Evolutionary conservation across 2,888 invertebrate species (phyloP), one percentile per base, ranked within the genome.

Genomic region (Anthrax anthrax): DNA sequence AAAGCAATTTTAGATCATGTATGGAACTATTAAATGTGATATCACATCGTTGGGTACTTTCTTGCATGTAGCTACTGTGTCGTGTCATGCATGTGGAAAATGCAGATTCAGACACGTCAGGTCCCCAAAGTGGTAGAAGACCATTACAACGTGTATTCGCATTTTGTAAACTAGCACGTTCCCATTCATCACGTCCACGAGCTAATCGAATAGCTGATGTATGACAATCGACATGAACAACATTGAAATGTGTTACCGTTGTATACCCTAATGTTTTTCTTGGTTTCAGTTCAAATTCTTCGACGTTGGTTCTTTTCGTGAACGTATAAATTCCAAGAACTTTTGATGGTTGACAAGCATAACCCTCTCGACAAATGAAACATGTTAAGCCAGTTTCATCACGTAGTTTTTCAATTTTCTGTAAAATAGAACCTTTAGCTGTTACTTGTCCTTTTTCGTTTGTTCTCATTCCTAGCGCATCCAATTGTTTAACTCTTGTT

Each of bases 61-160:
- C 69, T 52, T 67, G 81, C 56, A 91, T 70, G 59, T 90, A 90
- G 0, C 87, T 85, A 58, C 89, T 89, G 67, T 88, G 95, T 49
- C 94, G 77, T 0, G 94, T 94, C 51, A 97, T 76, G 58, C 92
- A 92, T 57, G 87, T 88, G 2, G 92, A 94, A 66, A 92, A 95
- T 1, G 88, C 86, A 0, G 90, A 85, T 64, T 92, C 92, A 0
- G 89, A 83, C 8, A 94, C 91, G 58, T 88, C 84, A 8, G 95
- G 94, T 0, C 96, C 96, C 92, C 96, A 96, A 42, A 98, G 72
- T 1, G 98, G 97, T 55, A 97, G 72, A 51, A 98, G 70, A 0
- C 96, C 96, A 69, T 98, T 98, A 70, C 97, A 97, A 54, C 88
- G 85, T 0, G 96, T 97, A 61, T 96, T 96, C 2, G 95, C 95